Evolutionary conservation across 2,113 vertebrate genomes (phyloP).

Genomic region (Heterotilapia buettikoferi): DNA sequence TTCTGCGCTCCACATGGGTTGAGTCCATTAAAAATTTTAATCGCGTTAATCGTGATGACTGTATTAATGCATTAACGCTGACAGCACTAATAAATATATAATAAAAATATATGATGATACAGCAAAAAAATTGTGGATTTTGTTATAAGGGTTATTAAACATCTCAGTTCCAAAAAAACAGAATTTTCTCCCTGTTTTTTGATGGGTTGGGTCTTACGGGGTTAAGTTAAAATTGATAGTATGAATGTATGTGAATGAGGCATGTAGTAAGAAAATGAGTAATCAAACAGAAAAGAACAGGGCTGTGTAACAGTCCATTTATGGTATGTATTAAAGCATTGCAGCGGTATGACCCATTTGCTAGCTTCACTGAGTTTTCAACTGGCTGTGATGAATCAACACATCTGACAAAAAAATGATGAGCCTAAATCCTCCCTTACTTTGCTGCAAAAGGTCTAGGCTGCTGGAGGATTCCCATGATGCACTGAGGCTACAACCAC

Average conservation of each 20-base stretch:
- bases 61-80: neutral
- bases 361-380: neutral
- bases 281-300: neutral
- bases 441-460: neutral
- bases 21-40: neutral
- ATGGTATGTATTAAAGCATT: neutral
- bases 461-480: neutral
- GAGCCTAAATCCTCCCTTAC: neutral
- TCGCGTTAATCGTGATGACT: neutral
- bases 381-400: neutral
- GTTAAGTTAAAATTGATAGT: neutral
- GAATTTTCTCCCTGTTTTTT: neutral
- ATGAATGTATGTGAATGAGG: neutral
- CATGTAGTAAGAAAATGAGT: neutral
- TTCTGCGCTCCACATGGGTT: accelerated
- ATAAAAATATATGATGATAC: neutral
- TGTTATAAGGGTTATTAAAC: neutral
- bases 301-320: neutral
- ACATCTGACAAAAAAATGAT: neutral
- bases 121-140: neutral
- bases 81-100: neutral
- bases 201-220: neutral
- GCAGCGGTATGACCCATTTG: neutral
- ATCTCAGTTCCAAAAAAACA: neutral
- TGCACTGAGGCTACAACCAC: neutral